Evolutionary conservation across 2,888 invertebrate genomes (phyloP).

Genomic region (Calameuta pallipes): DNA sequence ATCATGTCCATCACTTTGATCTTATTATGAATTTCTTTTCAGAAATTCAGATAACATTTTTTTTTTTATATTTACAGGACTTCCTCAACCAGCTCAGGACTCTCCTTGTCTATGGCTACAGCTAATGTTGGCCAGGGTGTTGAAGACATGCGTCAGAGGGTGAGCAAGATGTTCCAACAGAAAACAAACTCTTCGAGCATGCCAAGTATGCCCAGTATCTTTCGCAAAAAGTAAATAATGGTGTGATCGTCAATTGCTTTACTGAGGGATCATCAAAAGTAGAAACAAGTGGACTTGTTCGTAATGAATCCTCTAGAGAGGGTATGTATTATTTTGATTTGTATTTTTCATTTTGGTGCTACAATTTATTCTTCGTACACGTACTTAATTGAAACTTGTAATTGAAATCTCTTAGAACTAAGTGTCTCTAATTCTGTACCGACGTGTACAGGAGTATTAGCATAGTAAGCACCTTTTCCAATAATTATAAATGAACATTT

Average conservation of each 20-base stretch:
- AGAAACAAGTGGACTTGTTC: neutral
- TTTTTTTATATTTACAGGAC: conserved; percentile 44
- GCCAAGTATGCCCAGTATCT: conserved; percentile 54
- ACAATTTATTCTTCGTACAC: neutral
- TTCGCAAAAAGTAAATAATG: conserved; percentile 54
- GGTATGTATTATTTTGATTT: neutral
- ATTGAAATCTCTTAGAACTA: neutral
- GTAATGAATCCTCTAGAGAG: neutral
- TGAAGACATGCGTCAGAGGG: conserved; percentile 72
- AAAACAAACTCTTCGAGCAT: conserved; percentile 57
- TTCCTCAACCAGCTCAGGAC: conserved; percentile 53
- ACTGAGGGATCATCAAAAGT: neutral
- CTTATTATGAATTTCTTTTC: neutral
- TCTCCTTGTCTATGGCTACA: conserved; percentile 61
- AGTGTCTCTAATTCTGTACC: neutral
- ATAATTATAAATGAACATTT: neutral
- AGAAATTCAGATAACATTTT: conserved; percentile 13
- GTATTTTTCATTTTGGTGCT: neutral
- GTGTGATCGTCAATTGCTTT: neutral
- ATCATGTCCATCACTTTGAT: neutral
- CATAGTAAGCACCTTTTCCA: neutral
- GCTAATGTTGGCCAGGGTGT: conserved; percentile 69
- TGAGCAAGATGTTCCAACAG: conserved; percentile 72
- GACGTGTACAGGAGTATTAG: neutral
- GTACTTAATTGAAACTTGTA: neutral